These are phyloP conservation scores for Cynopterus brachyotis DNA, from an alignment of 2,113 vertebrate species.

Conservation along the genomic window DNA sequence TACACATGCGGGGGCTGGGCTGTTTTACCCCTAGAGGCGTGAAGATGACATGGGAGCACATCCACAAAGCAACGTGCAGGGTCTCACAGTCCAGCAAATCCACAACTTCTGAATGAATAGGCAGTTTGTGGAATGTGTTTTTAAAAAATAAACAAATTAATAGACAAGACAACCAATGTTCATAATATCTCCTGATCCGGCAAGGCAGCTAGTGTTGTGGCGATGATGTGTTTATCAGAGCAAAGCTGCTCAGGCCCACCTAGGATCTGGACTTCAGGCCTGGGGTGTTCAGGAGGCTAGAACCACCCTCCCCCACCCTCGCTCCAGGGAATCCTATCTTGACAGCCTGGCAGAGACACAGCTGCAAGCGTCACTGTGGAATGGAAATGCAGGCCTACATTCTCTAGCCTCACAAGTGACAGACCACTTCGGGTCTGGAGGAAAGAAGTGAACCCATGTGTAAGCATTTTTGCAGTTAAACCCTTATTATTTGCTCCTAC, in stretches of 20 bases:
- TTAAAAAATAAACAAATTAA: neutral
- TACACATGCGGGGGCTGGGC: neutral
- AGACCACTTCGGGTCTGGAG: neutral
- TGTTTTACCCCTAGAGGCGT: neutral
- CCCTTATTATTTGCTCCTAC: neutral
- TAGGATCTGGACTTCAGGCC: neutral
- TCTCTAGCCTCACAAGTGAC: neutral
- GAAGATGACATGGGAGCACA: neutral
- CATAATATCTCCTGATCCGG: neutral
- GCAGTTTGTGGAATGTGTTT: neutral
- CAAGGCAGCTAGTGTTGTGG: neutral
- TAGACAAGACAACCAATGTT: neutral
- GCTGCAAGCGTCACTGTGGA: neutral
- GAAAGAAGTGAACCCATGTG: neutral
- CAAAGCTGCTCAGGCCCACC: neutral
- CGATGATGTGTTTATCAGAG: neutral
- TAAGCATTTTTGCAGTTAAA: neutral
- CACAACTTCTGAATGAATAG: neutral
- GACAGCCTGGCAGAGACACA: no score
- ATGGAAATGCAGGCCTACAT: no score
- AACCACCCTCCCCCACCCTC: rapidly evolving
- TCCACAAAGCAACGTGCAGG: rapidly evolving
- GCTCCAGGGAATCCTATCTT: neutral
- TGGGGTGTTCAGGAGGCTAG: neutral
- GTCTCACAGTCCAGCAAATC: neutral